Conservation (phyloP, 2,113 vertebrate genomes). For the Girardinichthys multiradiatus region DNA sequence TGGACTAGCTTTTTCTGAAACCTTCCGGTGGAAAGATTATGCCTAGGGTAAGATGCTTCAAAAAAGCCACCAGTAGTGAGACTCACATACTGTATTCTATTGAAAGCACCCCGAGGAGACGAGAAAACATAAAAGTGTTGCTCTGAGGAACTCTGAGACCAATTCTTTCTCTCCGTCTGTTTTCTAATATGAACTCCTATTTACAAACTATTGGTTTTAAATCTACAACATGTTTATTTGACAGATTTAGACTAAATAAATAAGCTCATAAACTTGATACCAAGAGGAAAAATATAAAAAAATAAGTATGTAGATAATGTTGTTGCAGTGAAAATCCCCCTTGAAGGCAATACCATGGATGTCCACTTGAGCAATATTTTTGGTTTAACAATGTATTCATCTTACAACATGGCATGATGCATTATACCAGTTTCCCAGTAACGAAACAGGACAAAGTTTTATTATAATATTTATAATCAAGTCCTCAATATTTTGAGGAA, state of each 20-base stretch:
- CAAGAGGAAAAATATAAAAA: no score
- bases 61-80: constrained; percentile 25
- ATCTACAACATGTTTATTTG: not conserved
- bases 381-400: no score
- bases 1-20: constrained; percentile 38
- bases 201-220: not conserved
- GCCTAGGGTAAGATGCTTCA: constrained; percentile 27
- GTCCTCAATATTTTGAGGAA: no score
- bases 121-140: constrained; percentile 19
- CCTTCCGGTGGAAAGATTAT: constrained; percentile 24
- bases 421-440: no score
- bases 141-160: constrained; percentile 2
- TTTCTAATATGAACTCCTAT: not conserved
- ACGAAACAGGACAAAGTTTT: no score
- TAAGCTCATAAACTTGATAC: not conserved
- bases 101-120: constrained; percentile 22
- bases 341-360: not conserved
- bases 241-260: not conserved
- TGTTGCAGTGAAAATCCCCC: not conserved
- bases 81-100: constrained; percentile 28
- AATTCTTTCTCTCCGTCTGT: not conserved
- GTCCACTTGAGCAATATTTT: no score
- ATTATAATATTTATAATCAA: no score
- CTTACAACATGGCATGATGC: no score
- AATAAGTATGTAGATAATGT: no score